phyloP scores from a whole-genome alignment of 2,888 invertebrate species.

The Cylindroiulus punctatus region DNA sequence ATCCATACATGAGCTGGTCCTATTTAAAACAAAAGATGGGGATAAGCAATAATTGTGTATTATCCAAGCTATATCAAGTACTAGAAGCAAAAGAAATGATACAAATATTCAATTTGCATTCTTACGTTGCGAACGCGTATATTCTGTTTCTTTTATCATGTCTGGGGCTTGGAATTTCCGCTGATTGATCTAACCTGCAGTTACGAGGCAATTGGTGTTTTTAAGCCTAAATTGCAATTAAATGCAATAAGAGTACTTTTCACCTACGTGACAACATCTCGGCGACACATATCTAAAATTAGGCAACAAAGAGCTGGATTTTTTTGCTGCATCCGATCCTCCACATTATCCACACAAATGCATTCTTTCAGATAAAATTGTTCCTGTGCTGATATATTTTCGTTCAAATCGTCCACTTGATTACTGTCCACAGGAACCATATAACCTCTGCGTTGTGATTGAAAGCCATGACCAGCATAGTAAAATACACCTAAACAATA shows the following conservation, averaged over 20 bases:
- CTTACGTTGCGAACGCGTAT: conserved; percentile 22
- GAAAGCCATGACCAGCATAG: conserved; percentile 54
- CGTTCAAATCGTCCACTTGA: too few species aligned
- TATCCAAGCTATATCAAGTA: not conserved
- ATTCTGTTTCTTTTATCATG: conserved; percentile 2
- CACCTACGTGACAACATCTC: not conserved
- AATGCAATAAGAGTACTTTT: too few species aligned
- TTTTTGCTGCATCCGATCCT: conserved; percentile 39
- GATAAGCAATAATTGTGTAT: not conserved
- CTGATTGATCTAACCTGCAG: not conserved
- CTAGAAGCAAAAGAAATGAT: not conserved
- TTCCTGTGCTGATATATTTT: not conserved
- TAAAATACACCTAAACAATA: conserved; percentile 52
- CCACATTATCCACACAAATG: conserved; percentile 46
- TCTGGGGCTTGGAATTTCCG: not conserved
- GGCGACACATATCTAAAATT: conserved; percentile 53
- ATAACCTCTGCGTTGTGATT: conserved; percentile 21
- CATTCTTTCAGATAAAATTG: not conserved
- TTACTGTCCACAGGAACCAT: too few species aligned
- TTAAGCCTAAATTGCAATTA: too few species aligned
- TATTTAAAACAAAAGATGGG: not conserved
- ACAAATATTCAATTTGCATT: not conserved
- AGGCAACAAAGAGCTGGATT: conserved; percentile 49
- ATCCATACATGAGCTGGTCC: conserved; percentile 45
- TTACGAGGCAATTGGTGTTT: too few species aligned